Base-by-base conservation (phyloP, 2,888 invertebrate genomes). In the Sthenelais limicola region DNA sequence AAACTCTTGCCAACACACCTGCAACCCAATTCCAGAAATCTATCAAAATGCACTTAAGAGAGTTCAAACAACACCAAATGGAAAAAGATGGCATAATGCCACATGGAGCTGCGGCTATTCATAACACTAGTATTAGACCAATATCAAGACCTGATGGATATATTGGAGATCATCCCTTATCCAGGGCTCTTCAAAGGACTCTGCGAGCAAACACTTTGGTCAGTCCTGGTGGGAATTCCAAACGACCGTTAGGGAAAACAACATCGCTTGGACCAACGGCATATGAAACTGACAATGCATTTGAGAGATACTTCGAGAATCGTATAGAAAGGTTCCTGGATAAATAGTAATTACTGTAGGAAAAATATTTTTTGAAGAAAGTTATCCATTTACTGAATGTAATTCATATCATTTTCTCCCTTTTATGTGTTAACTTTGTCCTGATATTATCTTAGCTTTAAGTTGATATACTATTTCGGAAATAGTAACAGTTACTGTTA, bases 221-320 rank as follows among this genome's bases (percentile, higher is more conserved):
- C 21, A 9, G 18, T 43, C 18, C 43, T 43, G 9, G 12, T 43
- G 18, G 43, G 18, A 18, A 9, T 18, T 12, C 43, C 43, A 43
- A 43, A 9, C 9, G 43, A 5, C 28, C 43, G 18, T 18, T 43
- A 12, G 43, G 12, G 43, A 18, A 9, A 9, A 18, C 9, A 9
- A 18, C 43, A 18, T 43, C 43, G 18, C 18, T 12, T 43, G 43
- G 18, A 9, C 43, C 43, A 12, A 43, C 43, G 12, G 12, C 9
- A 43, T 62, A 21, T 18, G 24, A 62, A 2, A 24, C 38, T 38
- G 62, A 62, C 4, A 38, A 62, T 62, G 62, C 62, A 12, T 21
- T 62, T 9, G 62, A 62, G 15, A 35, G 38, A 28, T 62, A 62
- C 15, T 62, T 62, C 43, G 62, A 62, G 1, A 62, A 62, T 35